phyloP scores from a whole-genome alignment of 2,797 vertebrate species.

The Danio kyathit region DNA sequence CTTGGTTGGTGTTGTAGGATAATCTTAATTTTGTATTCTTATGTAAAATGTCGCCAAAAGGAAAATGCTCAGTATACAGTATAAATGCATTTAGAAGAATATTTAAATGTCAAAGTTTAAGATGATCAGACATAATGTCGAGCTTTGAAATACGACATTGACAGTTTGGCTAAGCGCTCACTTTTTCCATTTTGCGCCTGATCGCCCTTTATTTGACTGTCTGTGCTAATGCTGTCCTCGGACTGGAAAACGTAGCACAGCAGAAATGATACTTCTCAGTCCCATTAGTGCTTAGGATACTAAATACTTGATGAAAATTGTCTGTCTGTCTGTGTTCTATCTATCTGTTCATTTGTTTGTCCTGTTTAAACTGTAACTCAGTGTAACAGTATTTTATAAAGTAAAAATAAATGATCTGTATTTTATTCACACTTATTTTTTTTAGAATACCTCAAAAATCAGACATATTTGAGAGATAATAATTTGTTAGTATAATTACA shows the following conservation, averaged over 20 bases:
- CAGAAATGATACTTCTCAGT: not conserved
- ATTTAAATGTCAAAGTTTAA: conserved; percentile 25
- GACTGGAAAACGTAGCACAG: not conserved
- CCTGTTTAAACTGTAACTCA: no score
- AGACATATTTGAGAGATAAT: no score
- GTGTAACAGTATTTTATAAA: no score
- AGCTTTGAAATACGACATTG: conserved; percentile 26
- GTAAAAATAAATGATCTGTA: no score
- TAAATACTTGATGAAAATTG: not conserved
- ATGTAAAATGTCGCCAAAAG: not conserved
- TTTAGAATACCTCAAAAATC: no score
- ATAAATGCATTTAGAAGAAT: not conserved
- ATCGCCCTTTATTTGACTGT: conserved; percentile 24
- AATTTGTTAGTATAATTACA: no score
- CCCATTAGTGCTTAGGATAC: not conserved
- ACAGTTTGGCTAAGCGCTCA: conserved; percentile 15
- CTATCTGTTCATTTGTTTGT: no score
- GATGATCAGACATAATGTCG: conserved; percentile 3
- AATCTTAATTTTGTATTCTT: not conserved
- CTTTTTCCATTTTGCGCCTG: conserved; percentile 30
- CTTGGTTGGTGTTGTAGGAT: no score
- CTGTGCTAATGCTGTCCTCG: not conserved
- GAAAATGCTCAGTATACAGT: not conserved
- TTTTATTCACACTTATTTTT: no score
- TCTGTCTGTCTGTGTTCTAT: no score